These are phyloP conservation scores for Apodemus speciosus DNA, from an alignment of 2,113 vertebrate species.

Conservation along the genomic window DNA sequence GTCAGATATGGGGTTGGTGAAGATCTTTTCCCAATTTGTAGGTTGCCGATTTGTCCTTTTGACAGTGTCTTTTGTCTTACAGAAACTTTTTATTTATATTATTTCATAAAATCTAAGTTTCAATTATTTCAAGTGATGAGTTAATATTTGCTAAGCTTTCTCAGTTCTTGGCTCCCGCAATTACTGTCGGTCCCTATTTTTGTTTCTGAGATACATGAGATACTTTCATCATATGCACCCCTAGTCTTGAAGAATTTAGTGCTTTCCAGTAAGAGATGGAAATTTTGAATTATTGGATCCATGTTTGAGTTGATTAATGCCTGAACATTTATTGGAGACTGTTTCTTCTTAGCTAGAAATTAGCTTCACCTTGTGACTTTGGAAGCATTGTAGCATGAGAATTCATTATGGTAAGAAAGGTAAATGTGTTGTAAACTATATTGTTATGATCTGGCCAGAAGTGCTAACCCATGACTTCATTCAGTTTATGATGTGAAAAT, in stretches of 20 bases:
- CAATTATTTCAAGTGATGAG: not conserved
- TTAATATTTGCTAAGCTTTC: not conserved
- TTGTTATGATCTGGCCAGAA: slow-evolving; percentile 60
- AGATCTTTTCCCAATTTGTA: no score
- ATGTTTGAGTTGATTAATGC: slow-evolving; percentile 38
- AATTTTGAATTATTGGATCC: slow-evolving; percentile 43
- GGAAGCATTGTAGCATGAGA: slow-evolving; percentile 61
- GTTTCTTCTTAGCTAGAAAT: slow-evolving; percentile 55
- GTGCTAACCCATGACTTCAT: slow-evolving; percentile 63
- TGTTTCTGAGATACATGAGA: slow-evolving; percentile 18
- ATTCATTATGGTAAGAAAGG: slow-evolving; percentile 68
- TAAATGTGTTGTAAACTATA: slow-evolving; percentile 69
- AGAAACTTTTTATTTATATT: not conserved
- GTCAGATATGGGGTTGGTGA: no score
- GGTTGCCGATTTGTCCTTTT: no score
- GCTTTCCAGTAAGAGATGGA: slow-evolving; percentile 40
- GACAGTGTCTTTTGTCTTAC: no score
- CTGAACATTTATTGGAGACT: slow-evolving; percentile 54
- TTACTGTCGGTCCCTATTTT: slow-evolving; percentile 34
- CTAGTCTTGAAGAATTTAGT: not conserved
- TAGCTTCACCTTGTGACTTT: slow-evolving; percentile 64
- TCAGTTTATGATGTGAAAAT: slow-evolving; percentile 64
- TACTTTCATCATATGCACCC: not conserved
- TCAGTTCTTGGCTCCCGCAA: not conserved
- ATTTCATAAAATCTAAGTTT: slow-evolving; percentile 18